Conservation (phyloP, 2,113 vertebrate species). For the Neopipo cinnamomea region DNA sequence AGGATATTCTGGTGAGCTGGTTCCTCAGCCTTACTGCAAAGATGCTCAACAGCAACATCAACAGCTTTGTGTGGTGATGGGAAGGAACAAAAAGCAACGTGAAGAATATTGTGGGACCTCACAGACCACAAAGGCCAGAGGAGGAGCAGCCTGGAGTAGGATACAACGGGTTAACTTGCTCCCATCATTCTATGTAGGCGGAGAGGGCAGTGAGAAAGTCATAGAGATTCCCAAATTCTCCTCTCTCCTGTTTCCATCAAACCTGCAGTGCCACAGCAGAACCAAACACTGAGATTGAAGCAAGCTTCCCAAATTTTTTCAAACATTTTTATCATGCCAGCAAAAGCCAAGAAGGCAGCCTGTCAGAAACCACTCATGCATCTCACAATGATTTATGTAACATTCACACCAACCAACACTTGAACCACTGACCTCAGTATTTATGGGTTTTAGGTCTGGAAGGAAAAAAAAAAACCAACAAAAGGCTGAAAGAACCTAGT, state of each 20-base stretch:
- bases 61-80: not conserved
- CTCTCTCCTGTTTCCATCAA: not conserved
- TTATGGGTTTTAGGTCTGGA: not conserved
- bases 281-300: not conserved
- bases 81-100: not conserved
- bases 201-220: not conserved
- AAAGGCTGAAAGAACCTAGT: not conserved
- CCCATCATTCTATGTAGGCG: fast-evolving
- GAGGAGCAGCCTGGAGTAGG: not conserved
- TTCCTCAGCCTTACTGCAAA: not conserved
- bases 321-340: not conserved
- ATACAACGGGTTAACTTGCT: fast-evolving
- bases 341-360: not conserved
- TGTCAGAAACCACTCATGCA: not conserved
- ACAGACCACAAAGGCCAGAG: not conserved
- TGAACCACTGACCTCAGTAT: not conserved
- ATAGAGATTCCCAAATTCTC: not conserved
- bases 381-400: not conserved
- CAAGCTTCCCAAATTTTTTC: not conserved
- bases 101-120: not conserved
- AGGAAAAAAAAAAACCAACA: not conserved
- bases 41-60: not conserved
- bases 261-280: not conserved
- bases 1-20: not conserved
- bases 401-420: not conserved